phyloP scores from a whole-genome alignment of 1,140 invertebrate genomes.

The Phthorimaea operculella region DNA sequence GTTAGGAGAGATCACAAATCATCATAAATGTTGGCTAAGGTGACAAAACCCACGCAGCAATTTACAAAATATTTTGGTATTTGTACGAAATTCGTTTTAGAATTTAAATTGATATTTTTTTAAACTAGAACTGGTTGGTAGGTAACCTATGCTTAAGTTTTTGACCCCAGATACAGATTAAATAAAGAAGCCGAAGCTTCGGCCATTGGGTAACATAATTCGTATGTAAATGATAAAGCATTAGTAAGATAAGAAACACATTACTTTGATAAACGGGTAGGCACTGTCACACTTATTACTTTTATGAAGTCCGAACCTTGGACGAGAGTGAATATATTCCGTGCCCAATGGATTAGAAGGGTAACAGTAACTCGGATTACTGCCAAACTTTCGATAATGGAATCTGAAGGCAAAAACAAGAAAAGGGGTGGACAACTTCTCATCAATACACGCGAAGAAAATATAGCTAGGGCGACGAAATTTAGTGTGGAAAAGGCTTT shows the following conservation, averaged over 20 bases:
- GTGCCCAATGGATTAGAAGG: background rate
- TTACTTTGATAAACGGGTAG: conserved; percentile 19
- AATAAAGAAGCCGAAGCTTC: conserved; percentile 23
- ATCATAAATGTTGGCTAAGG: too few species aligned
- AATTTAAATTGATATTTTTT: background rate
- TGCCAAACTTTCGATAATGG: background rate
- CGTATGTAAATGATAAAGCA: conserved; percentile 37
- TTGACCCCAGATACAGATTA: conserved; percentile 23
- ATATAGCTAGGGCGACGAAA: conserved; percentile 30
- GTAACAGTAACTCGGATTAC: too few species aligned
- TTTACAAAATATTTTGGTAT: too few species aligned
- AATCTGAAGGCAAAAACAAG: background rate
- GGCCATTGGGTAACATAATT: conserved; percentile 33
- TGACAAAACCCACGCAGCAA: too few species aligned
- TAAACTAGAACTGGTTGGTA: background rate
- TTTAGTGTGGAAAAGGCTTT: conserved; percentile 35
- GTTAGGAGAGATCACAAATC: too few species aligned
- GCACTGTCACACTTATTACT: conserved; percentile 4
- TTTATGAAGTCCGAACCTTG: background rate
- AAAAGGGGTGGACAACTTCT: background rate
- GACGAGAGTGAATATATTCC: background rate
- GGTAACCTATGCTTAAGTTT: conserved; percentile 25
- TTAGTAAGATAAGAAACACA: conserved; percentile 31
- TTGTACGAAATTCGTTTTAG: background rate
- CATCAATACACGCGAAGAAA: background rate